phyloP scores from a whole-genome alignment of 2,113 vertebrate genomes.

The Uria lomvia region DNA sequence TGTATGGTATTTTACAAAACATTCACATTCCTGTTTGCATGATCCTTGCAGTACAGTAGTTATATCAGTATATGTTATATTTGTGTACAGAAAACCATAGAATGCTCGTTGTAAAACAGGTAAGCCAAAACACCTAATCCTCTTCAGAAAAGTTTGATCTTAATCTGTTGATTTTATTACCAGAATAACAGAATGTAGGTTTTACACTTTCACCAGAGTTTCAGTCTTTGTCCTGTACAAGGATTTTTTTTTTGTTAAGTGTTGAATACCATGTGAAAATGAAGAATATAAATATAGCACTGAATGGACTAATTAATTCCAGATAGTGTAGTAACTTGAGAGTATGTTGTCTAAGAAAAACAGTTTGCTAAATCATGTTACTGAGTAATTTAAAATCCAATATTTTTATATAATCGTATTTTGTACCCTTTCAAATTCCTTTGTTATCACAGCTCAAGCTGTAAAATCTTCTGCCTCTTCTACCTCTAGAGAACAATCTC shows the following conservation, averaged over 20 bases:
- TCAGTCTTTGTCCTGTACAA: neutral
- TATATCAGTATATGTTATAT: neutral
- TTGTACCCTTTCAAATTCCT: conserved; percentile 17
- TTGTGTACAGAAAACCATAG: neutral
- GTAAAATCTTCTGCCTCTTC: neutral
- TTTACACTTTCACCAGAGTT: neutral
- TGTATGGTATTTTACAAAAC: neutral
- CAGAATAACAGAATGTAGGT: neutral
- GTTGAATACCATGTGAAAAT: neutral
- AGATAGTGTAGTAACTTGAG: neutral
- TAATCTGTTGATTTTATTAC: neutral
- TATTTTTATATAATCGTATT: neutral
- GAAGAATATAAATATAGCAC: neutral
- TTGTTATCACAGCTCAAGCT: conserved; percentile 35
- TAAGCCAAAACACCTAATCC: neutral
- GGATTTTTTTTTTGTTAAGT: conserved; percentile 14
- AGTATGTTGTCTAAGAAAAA: neutral
- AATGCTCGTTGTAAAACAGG: neutral
- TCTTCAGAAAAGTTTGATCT: neutral
- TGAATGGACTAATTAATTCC: neutral
- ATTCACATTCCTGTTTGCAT: neutral
- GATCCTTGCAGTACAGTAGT: neutral
- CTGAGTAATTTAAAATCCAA: neutral
- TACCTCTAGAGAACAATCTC: neutral
- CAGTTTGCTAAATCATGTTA: neutral